Conservation (phyloP, 2,797 vertebrate species). For the Darevskia mixta region DNA sequence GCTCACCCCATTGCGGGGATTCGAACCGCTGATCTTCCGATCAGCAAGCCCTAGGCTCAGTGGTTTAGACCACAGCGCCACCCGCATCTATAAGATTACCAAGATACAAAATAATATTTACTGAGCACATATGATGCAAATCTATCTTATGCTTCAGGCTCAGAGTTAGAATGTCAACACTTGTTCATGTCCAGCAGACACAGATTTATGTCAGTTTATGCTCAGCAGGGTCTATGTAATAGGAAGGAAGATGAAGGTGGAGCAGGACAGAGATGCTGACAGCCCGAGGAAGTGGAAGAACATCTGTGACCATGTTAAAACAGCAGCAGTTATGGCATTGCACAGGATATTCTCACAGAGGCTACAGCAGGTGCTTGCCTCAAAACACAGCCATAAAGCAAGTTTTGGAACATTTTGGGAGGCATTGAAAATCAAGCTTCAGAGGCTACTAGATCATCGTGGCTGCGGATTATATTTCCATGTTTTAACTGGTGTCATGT, state of each 20-base stretch:
- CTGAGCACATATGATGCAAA: background rate
- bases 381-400: background rate
- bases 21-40: too few species aligned
- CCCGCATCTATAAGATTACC: too few species aligned
- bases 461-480: background rate
- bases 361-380: conserved; percentile 14
- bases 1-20: too few species aligned
- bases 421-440: background rate
- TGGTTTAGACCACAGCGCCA: too few species aligned
- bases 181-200: background rate
- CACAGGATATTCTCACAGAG: conserved; percentile 23
- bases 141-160: background rate
- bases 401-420: background rate
- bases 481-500: background rate
- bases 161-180: background rate
- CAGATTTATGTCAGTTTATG: conserved; percentile 32
- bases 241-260: conserved; percentile 47
- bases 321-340: background rate
- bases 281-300: conserved; percentile 32
- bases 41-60: too few species aligned
- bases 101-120: background rate
- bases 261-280: conserved; percentile 25
- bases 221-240: conserved; percentile 22
- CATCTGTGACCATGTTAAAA: conserved; percentile 39
- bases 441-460: background rate